phyloP scores from a whole-genome alignment of 2,888 invertebrate genomes.

The Hydropsyche betteni region DNA sequence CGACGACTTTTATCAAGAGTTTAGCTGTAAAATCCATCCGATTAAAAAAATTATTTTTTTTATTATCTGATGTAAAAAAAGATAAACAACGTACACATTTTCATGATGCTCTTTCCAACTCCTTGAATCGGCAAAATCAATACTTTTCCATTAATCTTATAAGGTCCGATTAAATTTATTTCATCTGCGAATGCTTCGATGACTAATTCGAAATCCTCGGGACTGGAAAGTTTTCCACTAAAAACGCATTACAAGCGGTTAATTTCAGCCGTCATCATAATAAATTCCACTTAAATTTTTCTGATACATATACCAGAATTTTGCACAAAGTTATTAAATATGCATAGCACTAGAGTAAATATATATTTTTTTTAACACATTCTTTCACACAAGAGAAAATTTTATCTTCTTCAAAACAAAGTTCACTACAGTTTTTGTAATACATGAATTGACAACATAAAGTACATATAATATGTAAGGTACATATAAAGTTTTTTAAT shows the following conservation, averaged over 20 bases:
- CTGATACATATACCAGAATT: too few species aligned
- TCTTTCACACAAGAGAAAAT: too few species aligned
- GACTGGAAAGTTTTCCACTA: conserved; percentile 49
- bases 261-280: too few species aligned
- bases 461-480: too few species aligned
- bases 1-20: neutral
- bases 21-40: conserved; percentile 34
- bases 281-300: too few species aligned
- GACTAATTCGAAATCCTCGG: conserved; percentile 45
- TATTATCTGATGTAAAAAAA: neutral
- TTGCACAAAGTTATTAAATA: neutral
- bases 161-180: conserved; percentile 53
- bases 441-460: too few species aligned
- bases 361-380: neutral
- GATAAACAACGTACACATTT: conserved; percentile 43
- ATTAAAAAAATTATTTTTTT: neutral
- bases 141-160: conserved; percentile 59
- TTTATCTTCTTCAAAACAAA: too few species aligned
- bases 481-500: neutral
- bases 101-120: conserved; percentile 56
- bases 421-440: too few species aligned
- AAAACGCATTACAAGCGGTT: conserved; percentile 7
- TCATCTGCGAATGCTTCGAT: conserved; percentile 43
- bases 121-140: conserved; percentile 62
- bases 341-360: neutral